Conservation (phyloP, 2,888 invertebrate species). For the Epsilonema sp. region DNA sequence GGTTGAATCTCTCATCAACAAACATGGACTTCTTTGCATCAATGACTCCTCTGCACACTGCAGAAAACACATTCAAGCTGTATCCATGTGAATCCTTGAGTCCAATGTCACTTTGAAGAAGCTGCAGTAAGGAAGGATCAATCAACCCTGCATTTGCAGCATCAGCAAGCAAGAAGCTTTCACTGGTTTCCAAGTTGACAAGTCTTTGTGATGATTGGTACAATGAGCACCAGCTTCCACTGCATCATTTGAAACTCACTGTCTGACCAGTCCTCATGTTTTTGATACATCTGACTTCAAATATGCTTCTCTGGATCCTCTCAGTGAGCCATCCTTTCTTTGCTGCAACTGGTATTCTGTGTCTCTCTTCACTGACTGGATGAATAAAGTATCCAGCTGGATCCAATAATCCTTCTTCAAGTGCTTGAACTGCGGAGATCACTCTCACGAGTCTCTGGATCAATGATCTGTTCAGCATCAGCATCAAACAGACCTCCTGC, state of each 20-base stretch:
- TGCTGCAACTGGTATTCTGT: constrained; percentile 64
- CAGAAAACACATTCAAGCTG: constrained; percentile 54
- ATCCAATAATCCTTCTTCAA: constrained; percentile 56
- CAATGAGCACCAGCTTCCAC: constrained; percentile 53
- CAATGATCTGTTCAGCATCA: constrained; percentile 60
- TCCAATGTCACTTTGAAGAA: constrained; percentile 60
- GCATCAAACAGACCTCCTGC: constrained; percentile 66
- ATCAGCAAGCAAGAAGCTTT: constrained; percentile 18
- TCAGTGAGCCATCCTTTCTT: constrained; percentile 69
- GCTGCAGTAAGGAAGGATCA: constrained; percentile 39
- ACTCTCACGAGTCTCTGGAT: constrained; percentile 56
- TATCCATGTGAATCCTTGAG: constrained; percentile 45
- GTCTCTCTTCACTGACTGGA: constrained; percentile 33
- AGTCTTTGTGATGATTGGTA: constrained; percentile 39
- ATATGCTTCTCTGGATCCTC: constrained; percentile 64
- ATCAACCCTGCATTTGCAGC: constrained; percentile 32
- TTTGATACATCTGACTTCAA: constrained; percentile 73
- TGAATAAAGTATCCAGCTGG: constrained; percentile 54
- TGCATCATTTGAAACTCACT: constrained; percentile 57
- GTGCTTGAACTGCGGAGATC: constrained; percentile 61
- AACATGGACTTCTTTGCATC: constrained; percentile 58
- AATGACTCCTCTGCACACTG: constrained; percentile 61
- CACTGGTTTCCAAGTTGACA: constrained; percentile 17
- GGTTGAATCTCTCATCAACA: constrained; percentile 27
- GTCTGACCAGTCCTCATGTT: constrained; percentile 59